phyloP scores from a whole-genome alignment of 2,113 vertebrate species.

The Oryzias woworae region DNA sequence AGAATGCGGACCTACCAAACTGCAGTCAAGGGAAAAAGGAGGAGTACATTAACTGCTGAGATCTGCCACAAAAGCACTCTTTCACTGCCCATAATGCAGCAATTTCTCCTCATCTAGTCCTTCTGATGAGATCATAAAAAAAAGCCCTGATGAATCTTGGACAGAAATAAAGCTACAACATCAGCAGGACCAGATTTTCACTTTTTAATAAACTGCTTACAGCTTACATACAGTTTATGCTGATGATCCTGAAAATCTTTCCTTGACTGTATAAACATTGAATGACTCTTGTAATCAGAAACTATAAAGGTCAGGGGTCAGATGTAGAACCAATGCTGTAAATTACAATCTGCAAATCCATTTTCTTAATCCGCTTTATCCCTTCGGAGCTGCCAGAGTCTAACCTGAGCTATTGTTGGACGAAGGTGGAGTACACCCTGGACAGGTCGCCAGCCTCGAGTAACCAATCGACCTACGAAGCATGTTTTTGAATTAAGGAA shows the following conservation, averaged over 20 bases:
- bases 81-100: background rate
- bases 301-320: too few species aligned
- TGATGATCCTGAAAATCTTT: background rate
- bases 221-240: background rate
- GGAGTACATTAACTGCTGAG: background rate
- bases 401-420: too few species aligned
- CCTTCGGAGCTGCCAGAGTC: too few species aligned
- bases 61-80: conserved; percentile 1
- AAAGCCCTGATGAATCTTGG: background rate
- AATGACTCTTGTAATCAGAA: too few species aligned
- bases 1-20: conserved; percentile 8
- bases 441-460: too few species aligned
- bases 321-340: too few species aligned
- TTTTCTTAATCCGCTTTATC: too few species aligned
- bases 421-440: too few species aligned
- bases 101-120: background rate
- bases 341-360: too few species aligned
- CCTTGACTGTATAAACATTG: background rate
- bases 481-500: too few species aligned
- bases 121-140: background rate
- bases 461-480: too few species aligned
- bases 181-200: background rate
- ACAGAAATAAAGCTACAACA: background rate
- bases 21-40: background rate
- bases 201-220: background rate